Base-by-base conservation (phyloP, 2,797 vertebrate genomes). In the Selene dorsalis region DNA sequence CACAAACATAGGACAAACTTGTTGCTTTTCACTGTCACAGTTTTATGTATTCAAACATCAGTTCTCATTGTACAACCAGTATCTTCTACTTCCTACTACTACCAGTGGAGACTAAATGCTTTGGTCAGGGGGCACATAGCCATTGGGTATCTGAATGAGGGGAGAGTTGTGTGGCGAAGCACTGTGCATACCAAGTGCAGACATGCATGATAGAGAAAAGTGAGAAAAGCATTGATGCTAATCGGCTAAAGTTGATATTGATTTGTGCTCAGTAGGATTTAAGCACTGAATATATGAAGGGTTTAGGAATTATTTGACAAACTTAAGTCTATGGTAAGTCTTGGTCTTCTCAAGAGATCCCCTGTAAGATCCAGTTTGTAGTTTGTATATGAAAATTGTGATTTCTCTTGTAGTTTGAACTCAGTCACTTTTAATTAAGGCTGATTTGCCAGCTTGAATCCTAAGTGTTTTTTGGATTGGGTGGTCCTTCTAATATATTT, bases 401-500 rank as follows among this genome's bases (percentile, higher is more conserved):
- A 72, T 82, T 76, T 67, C 16, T 63, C 47, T 56, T 61, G 24
- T 61, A 75, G 60, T 80, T 77, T 71, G 41, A 16, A 70, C 20
- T 3, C 17, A 65, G 53, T 69, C 69, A 53, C 20, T 64, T 84
- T 35, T 72, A 38, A 69, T 70, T 7, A 20, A 61, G 12, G 0
- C 17, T 60, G 64, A 57, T 74, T 69, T 65, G 18, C 41, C 30
- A 14, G 30, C 53, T 64, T 79, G 32, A 84, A 78, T 79, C 26
- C 48, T 14, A 66, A 80, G 63, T 62, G 50, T 69, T 81, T 73
- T 87, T 79, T 73, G 53, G 82, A 72, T 73, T 77, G 68, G 75
- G 62, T 80, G 77, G 59, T 77, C 68, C 64, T 81, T 81, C 53
- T 66, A 48, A 76, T 69, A 78, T 48, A 45, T 78, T 82, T 82